Conservation (phyloP, 2,797 vertebrate species). For the Anabacerthia variegaticeps region DNA sequence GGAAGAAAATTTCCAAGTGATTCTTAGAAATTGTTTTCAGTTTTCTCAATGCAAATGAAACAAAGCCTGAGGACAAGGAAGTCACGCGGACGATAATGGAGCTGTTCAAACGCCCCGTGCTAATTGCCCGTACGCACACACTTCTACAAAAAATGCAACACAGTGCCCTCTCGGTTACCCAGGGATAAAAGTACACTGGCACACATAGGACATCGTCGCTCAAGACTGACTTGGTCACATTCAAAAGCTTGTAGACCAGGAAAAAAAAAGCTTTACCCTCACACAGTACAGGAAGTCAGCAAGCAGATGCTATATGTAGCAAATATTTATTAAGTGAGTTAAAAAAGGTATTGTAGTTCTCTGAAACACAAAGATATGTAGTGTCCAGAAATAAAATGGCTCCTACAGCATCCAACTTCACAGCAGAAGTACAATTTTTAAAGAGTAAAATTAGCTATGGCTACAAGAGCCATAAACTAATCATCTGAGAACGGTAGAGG, state of each 20-base stretch:
- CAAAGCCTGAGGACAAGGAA: neutral
- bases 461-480: neutral
- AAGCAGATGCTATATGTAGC: neutral
- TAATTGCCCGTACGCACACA: neutral
- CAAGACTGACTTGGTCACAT: neutral
- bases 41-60: neutral
- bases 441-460: neutral
- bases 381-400: neutral
- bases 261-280: neutral
- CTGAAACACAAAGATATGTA: neutral
- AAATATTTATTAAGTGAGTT: neutral
- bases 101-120: neutral
- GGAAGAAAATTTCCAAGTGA: neutral
- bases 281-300: neutral
- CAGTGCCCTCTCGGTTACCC: neutral
- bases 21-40: neutral
- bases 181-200: neutral
- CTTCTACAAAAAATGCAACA: neutral
- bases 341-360: neutral
- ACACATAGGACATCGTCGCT: neutral
- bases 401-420: neutral
- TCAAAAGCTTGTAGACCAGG: neutral
- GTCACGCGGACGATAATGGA: fast-evolving
- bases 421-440: neutral
- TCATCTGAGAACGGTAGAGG: neutral